Evolutionary conservation across 2,888 invertebrate genomes (phyloP).

Genomic region (Troilus luridus): DNA sequence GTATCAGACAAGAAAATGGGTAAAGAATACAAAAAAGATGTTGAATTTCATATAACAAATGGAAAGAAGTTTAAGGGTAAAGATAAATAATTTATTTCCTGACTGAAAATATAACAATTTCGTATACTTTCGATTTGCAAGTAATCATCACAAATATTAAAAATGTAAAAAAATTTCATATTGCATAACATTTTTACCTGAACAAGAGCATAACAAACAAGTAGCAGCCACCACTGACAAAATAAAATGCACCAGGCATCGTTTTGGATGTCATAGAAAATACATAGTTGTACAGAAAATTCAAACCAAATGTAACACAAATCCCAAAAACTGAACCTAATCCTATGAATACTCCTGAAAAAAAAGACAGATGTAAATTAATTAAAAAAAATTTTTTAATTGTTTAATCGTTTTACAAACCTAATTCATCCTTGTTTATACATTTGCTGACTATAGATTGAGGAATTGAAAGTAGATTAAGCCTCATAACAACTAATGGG

Average conservation of each 20-base stretch:
- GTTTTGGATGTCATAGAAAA: conserved; percentile 19
- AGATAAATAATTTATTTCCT: no score
- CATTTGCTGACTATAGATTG: not conserved
- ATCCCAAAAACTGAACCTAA: not conserved
- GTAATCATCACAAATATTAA: not conserved
- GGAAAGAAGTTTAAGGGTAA: no score
- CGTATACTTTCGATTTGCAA: no score
- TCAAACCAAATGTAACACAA: not conserved
- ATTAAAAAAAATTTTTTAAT: not conserved
- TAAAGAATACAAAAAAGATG: no score
- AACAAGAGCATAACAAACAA: not conserved
- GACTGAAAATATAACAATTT: no score
- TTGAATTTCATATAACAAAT: no score
- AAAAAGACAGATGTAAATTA: not conserved
- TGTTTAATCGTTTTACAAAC: not conserved
- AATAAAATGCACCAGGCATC: conserved; percentile 39
- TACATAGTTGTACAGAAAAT: conserved; percentile 10
- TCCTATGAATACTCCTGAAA: conserved; percentile 14
- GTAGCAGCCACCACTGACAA: not conserved
- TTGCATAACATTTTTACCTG: not conserved
- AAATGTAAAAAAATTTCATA: not conserved
- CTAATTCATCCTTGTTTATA: conserved; percentile 35
- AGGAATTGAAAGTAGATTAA: conserved; percentile 1
- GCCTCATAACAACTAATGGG: not conserved
- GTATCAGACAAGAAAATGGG: no score